phyloP scores from a whole-genome alignment of 2,113 vertebrate species.

The Eulemur macaco region DNA sequence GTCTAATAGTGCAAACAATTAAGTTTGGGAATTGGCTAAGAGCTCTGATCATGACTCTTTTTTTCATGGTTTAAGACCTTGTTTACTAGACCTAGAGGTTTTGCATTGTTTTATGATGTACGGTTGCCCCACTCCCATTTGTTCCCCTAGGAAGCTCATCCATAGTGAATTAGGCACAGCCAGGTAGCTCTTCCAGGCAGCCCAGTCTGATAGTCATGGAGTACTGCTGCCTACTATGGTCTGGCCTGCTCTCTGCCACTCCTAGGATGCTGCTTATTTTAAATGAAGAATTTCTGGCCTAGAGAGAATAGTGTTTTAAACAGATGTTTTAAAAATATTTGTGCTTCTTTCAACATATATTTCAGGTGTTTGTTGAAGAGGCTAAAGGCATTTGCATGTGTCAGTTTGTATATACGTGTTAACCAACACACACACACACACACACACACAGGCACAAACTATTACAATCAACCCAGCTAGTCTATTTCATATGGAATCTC shows the following conservation, averaged over 20 bases:
- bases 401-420: not conserved
- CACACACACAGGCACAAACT: not conserved
- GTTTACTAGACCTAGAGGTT: not conserved
- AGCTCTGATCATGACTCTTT: not conserved
- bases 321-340: not conserved
- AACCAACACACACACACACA: not conserved
- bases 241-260: not conserved
- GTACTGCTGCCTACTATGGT: not conserved
- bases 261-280: not conserved
- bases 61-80: not conserved
- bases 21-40: not conserved
- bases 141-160: constrained; percentile 20
- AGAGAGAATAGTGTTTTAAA: not conserved
- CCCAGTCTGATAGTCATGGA: not conserved
- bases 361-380: not conserved
- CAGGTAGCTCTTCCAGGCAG: not conserved
- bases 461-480: not conserved
- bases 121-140: not conserved
- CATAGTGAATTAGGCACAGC: not conserved
- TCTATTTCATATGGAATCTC: not conserved
- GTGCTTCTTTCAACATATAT: not conserved
- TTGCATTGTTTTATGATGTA: not conserved
- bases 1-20: not conserved
- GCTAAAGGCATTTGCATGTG: not conserved
- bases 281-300: not conserved